Conservation (phyloP, 2,797 vertebrate genomes). For the Anolis apletophallus region DNA sequence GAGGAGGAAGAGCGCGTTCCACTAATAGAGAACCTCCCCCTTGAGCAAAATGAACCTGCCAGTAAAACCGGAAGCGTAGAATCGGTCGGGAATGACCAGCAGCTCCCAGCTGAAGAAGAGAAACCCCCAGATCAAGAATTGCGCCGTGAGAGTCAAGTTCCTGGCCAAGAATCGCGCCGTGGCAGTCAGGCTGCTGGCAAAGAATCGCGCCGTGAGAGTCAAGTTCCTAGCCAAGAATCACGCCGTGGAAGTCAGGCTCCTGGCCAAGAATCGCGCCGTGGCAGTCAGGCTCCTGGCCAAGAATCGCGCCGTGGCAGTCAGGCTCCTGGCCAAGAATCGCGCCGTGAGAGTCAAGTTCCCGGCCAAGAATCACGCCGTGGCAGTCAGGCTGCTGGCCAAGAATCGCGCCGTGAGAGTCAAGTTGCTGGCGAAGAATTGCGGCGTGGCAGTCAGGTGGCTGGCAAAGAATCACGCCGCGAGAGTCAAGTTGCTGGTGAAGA, state of each 20-base stretch:
- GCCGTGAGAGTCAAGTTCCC: not conserved
- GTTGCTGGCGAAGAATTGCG: not conserved
- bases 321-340: not conserved
- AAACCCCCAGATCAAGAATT: not conserved
- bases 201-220: not conserved
- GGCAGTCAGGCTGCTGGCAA: not conserved
- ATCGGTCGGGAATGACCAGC: not conserved
- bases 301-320: not conserved
- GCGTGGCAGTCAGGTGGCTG: not conserved
- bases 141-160: too few species aligned
- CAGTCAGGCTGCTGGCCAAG: not conserved
- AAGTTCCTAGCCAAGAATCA: not conserved
- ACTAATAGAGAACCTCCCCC: slow-evolving; percentile 26
- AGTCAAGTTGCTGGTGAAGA: not conserved
- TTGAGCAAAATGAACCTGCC: not conserved
- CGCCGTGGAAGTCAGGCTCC: not conserved
- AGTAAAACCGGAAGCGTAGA: not conserved
- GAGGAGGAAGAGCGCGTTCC: not conserved
- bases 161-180: not conserved
- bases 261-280: not conserved
- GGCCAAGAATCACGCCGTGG: not conserved
- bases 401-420: not conserved
- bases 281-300: not conserved
- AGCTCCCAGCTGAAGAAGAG: not conserved
- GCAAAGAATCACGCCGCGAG: not conserved